phyloP scores from a whole-genome alignment of 2,113 vertebrate genomes.

The Percopsis transmontana region DNA sequence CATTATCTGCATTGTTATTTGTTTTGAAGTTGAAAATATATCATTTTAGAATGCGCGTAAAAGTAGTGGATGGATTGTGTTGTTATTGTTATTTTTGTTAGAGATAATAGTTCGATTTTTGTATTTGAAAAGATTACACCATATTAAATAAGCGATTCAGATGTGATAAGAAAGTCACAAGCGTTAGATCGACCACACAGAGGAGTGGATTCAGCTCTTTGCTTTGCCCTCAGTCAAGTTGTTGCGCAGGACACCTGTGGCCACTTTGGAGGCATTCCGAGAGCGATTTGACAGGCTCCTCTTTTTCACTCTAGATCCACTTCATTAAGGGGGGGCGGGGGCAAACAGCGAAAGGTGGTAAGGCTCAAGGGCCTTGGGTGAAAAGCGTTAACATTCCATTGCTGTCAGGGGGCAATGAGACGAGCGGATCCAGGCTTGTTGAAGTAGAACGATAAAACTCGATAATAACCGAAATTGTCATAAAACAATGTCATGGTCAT shows the following conservation, averaged over 20 bases:
- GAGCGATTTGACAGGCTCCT: slow-evolving; percentile 14
- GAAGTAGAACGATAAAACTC: slow-evolving; percentile 41
- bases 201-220: background rate
- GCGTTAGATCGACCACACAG: slow-evolving; percentile 3
- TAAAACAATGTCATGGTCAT: background rate
- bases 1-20: background rate
- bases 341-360: slow-evolving; percentile 67
- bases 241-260: slow-evolving; percentile 71
- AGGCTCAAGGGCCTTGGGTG: slow-evolving; percentile 67
- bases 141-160: too few species aligned
- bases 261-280: slow-evolving; percentile 49
- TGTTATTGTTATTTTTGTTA: too few species aligned
- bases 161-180: background rate
- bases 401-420: slow-evolving; percentile 72
- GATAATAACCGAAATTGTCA: background rate
- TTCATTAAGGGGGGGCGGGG: slow-evolving; percentile 46
- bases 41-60: slow-evolving; percentile 34
- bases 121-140: too few species aligned
- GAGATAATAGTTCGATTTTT: too few species aligned
- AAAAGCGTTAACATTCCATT: slow-evolving; percentile 77
- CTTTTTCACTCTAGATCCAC: slow-evolving; percentile 54
- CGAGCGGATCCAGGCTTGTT: slow-evolving; percentile 75
- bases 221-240: background rate
- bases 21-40: background rate
- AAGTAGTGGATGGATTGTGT: slow-evolving; percentile 24